Evolutionary conservation across 2,888 invertebrate species (phyloP), one percentile per base, ranked within the genome.

Genomic region (Stictocephala bisonia): DNA sequence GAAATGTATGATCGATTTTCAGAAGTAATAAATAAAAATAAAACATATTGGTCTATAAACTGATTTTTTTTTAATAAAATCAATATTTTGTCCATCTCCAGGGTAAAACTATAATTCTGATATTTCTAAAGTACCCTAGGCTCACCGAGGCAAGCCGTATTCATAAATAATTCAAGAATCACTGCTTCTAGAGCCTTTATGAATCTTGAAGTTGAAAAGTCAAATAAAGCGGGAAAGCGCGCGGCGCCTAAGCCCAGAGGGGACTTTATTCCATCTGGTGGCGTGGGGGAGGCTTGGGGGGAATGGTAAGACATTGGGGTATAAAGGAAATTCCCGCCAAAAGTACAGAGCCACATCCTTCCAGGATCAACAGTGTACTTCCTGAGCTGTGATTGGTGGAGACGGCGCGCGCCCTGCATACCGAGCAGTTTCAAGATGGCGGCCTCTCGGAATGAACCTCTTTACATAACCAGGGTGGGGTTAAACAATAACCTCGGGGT

Each of bases 261-360:
- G n/a, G 64, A 24, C 64, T 41, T 60, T 29, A 60, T 60, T 60
- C 60, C 64, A 3, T 40, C 22, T 20, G 40, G 13, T 31, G 51
- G 15, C 53, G 60, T 2, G 11, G n/a, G 22, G 44, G 44, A 1
- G 60, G 60, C 0, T n/a, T n/a, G n/a, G 41, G 27, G 53, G 40
- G 70, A n/a, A n/a, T 40, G 44, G 56, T 9, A 3, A 31, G 35
- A 51, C 24, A 26, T 26, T 22, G 68, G 22, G 50, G 50, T 31
- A 68, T 68, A 50, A 68, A 68, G 71, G 72, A 50, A 72, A 64
- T 40, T 72, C 72, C 64, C 66, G 13, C 64, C 44, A 22, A 64
- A 71, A 71, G 51, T 50, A 68, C 67, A 67, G 50, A 15, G 51
- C 68, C 68, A 72, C 73, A 66, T 73, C 73, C 73, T 73, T 73